Evolutionary conservation across 2,113 vertebrate species (phyloP), one percentile per base, ranked within the genome.

Genomic region (Ovis aries): DNA sequence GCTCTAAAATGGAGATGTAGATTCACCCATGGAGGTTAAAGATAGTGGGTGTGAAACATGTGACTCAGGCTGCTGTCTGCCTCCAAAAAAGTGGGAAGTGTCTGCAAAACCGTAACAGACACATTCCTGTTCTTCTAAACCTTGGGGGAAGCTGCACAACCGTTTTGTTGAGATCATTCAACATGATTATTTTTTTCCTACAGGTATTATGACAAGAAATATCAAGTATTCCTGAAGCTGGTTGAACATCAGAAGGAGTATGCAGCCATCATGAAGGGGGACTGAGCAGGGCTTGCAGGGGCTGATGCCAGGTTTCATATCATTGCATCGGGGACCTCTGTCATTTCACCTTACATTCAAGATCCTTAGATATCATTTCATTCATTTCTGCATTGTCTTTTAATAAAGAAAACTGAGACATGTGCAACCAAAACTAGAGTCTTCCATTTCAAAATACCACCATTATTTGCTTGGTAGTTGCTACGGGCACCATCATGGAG

Each of bases 121-220:
- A 25, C 5, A 60, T 31, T 85, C 3, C 31, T 55, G 3, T 81
- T 83, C 27, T 92, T 77, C 87, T 90, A 71, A 87, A 71, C 40
- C 27, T 48, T 33, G 50, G 21, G 40, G 19, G 33, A 74, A 86
- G 19, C 27, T 23, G 25, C 9, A 0, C 71, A 31, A 52, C 19
- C n/a, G 21, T 33, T 67, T 84, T 89, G 12, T 25, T 88, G 77
- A 83, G 16, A 36, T 80, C 45, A 27, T 36, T 91, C 64, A 97
- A 25, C 12, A 5, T 92, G 45, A 48, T 96, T 17, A 4, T 86
- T 48, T 92, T 96, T 98, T 90, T 93, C 81, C 5, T 21, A 2
- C 98, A 99, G 99, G 90, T 99, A 99, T 98, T 99, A 99, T 88
- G 99, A 99, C 97, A 99, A 99, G 98, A 99, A 99, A 95, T 99